Percentiles rank a stretch among this genome's conserved stretches.
Conservation (phyloP, 2,113 vertebrate genomes). For the Haliaeetus leucogaster region DNA sequence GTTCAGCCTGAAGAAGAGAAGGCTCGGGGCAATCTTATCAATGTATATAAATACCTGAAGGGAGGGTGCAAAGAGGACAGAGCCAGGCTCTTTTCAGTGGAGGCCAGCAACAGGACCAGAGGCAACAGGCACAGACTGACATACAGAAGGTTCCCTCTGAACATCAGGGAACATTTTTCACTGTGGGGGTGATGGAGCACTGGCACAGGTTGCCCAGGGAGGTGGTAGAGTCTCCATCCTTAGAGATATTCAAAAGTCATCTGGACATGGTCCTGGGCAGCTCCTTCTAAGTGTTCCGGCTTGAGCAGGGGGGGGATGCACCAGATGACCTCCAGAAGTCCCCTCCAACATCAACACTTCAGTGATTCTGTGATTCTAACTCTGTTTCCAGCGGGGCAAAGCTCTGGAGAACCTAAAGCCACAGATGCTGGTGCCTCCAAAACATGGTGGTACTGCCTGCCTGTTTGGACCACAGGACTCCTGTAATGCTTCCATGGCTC, state of each 20-base stretch:
- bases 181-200: neutral
- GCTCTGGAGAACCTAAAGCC: neutral
- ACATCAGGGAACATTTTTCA: neutral
- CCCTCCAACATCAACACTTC: neutral
- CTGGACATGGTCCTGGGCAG: neutral
- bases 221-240: neutral
- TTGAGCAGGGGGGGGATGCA: neutral
- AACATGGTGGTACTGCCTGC: neutral
- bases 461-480: neutral
- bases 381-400: neutral
- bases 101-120: neutral
- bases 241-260: neutral
- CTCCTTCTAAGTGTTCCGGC: neutral
- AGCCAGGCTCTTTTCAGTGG: neutral
- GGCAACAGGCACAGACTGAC: neutral
- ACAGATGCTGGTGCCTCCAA: fast-evolving
- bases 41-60: neutral
- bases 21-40: neutral
- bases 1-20: neutral
- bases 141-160: neutral
- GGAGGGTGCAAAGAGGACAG: neutral
- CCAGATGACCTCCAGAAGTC: neutral
- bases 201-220: neutral
- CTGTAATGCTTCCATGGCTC: neutral
- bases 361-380: neutral